Conservation (phyloP, 2,113 vertebrate species). For the Gorsachius goisagi region DNA sequence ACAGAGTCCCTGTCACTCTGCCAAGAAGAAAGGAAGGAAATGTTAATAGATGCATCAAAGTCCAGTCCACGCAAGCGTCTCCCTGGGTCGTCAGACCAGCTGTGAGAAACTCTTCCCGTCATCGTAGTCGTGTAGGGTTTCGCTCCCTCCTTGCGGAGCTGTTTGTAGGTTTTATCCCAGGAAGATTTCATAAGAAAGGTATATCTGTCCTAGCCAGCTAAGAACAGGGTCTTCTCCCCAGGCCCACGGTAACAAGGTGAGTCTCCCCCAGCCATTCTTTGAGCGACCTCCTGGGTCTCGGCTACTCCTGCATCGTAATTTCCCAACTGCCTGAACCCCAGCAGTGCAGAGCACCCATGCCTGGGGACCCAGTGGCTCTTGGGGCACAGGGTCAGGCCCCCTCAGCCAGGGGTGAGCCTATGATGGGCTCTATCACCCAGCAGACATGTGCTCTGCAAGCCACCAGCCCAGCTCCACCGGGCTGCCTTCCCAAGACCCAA, state of each 20-base stretch:
- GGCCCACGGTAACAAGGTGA: background rate
- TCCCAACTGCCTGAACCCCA: background rate
- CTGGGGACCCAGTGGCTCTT: background rate
- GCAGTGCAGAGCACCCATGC: accelerated
- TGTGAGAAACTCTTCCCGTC: background rate
- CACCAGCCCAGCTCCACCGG: background rate
- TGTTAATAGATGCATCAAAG: background rate
- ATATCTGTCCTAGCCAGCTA: background rate
- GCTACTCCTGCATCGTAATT: background rate
- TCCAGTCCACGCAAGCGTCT: background rate
- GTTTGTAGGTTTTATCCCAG: background rate
- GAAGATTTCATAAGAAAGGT: background rate
- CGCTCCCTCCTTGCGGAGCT: background rate
- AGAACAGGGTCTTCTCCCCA: background rate
- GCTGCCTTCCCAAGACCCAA: background rate
- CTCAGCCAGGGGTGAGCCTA: too few species aligned
- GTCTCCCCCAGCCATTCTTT: background rate
- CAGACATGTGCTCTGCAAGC: accelerated
- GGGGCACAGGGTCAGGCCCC: too few species aligned
- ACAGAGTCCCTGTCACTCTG: background rate
- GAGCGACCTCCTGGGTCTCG: background rate
- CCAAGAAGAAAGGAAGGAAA: background rate
- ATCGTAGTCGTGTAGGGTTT: background rate
- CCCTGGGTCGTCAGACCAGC: background rate
- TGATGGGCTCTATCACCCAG: accelerated